These are phyloP conservation scores for Fabriciana adippe DNA, from an alignment of 2,888 invertebrate species.

Conservation along the genomic window DNA sequence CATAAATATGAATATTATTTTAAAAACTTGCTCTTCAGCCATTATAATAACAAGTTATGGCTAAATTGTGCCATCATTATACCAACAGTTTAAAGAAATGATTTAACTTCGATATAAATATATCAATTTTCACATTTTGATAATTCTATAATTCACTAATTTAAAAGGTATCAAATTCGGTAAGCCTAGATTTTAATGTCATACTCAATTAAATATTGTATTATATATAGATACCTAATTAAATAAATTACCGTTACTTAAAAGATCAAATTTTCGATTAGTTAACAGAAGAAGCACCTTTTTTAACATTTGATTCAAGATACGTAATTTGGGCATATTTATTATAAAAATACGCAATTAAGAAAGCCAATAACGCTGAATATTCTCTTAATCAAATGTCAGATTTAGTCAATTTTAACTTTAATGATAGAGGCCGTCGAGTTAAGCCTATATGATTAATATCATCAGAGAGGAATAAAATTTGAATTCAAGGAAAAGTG, in stretches of 20 bases:
- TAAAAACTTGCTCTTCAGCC: background rate
- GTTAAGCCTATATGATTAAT: conserved; percentile 75
- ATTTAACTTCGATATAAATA: too few species aligned
- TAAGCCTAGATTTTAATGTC: background rate
- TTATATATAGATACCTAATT: background rate
- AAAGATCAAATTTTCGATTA: conserved; percentile 46
- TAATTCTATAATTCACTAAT: too few species aligned
- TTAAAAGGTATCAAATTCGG: too few species aligned
- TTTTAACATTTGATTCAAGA: conserved; percentile 45
- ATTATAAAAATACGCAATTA: conserved; percentile 56
- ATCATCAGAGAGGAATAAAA: conserved; percentile 56
- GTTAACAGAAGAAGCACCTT: conserved; percentile 46
- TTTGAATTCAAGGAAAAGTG: conserved; percentile 58
- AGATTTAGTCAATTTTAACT: conserved; percentile 75
- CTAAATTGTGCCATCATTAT: background rate
- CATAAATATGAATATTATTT: background rate
- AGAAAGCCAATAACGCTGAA: conserved; percentile 54
- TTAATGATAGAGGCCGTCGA: conserved; percentile 70
- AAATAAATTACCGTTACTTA: conserved; percentile 46
- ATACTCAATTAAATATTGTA: background rate
- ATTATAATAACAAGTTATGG: conserved; percentile 1
- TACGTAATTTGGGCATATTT: conserved; percentile 54
- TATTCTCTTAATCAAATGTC: conserved; percentile 78
- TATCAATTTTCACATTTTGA: too few species aligned
- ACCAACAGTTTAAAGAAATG: too few species aligned